Evolutionary conservation across 1,140 invertebrate genomes (phyloP).

Genomic region (Tenebrio molitor): DNA sequence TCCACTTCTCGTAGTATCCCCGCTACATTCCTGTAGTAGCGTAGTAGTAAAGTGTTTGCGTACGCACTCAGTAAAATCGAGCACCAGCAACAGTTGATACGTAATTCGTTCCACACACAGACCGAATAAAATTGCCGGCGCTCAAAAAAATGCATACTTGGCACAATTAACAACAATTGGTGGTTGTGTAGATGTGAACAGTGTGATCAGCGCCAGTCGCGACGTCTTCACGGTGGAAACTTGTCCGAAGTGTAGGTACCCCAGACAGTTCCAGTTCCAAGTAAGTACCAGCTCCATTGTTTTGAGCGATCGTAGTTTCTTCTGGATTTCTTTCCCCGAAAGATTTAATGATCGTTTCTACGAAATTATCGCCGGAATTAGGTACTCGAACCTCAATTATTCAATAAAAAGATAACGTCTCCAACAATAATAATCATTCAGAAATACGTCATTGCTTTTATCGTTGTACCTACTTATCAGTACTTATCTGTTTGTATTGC

Average conservation of each 20-base stretch:
- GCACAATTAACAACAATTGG: neutral
- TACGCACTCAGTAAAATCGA: conserved; percentile 49
- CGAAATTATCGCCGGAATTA: too few species aligned
- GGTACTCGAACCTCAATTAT: too few species aligned
- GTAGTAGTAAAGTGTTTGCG: conserved; percentile 56
- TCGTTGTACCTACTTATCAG: too few species aligned
- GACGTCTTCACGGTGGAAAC: too few species aligned
- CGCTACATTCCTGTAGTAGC: conserved; percentile 59
- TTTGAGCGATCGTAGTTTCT: too few species aligned
- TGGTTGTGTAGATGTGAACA: conserved; percentile 14
- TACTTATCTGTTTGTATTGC: conserved; percentile 21
- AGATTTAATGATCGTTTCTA: too few species aligned
- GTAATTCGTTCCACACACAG: conserved; percentile 9
- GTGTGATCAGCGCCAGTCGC: neutral
- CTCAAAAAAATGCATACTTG: neutral
- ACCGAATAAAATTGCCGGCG: neutral
- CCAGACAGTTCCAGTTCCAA: neutral
- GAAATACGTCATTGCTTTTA: conserved; percentile 10
- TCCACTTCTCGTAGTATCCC: conserved; percentile 60
- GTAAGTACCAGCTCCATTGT: too few species aligned
- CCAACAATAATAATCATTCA: neutral
- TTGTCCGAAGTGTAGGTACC: too few species aligned
- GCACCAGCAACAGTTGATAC: conserved; percentile 47
- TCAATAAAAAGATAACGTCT: neutral
- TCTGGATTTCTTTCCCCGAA: too few species aligned